phyloP scores from a whole-genome alignment of 2,888 invertebrate genomes.

The Phania funesta region DNA sequence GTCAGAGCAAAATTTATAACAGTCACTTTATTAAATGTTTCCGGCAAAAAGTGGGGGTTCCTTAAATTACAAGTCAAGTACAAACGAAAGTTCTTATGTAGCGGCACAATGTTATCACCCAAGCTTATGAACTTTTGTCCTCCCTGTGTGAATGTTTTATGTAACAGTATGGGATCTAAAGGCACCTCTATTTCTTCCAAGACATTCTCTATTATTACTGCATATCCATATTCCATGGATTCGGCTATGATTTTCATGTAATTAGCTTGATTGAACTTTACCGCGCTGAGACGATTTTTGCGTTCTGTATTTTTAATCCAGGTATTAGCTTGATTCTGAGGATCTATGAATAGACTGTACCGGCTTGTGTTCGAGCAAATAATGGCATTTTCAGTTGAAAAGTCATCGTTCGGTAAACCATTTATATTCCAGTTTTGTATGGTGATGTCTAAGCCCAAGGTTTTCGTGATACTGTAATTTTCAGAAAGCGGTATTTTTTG shows the following conservation, averaged over 20 bases:
- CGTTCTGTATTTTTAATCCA: slow-evolving; percentile 94
- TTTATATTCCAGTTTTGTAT: slow-evolving; percentile 88
- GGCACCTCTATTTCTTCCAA: slow-evolving; percentile 92
- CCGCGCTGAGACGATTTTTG: slow-evolving; percentile 76
- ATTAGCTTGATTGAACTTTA: slow-evolving; percentile 79
- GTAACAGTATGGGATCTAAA: slow-evolving; percentile 89
- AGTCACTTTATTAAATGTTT: slow-evolving; percentile 91
- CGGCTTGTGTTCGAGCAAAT: slow-evolving; percentile 90
- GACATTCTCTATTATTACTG: slow-evolving; percentile 91
- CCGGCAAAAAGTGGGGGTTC: slow-evolving; percentile 94
- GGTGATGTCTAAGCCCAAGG: slow-evolving; percentile 91
- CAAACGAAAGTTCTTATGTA: slow-evolving; percentile 88
- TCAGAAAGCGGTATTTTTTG: slow-evolving; percentile 89
- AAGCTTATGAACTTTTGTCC: slow-evolving; percentile 88
- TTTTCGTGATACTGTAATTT: slow-evolving; percentile 86
- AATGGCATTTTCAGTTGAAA: slow-evolving; percentile 94
- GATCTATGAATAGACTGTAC: slow-evolving; percentile 95
- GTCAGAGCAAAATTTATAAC: slow-evolving; percentile 93
- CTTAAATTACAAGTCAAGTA: slow-evolving; percentile 93
- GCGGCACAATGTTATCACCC: slow-evolving; percentile 92
- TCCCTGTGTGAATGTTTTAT: slow-evolving; percentile 90
- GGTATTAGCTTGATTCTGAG: slow-evolving; percentile 95
- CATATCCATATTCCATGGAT: slow-evolving; percentile 87
- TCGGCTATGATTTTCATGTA: slow-evolving; percentile 83
- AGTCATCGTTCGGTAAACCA: slow-evolving; percentile 90